These are phyloP conservation scores for Mormoops blainvillei DNA, from an alignment of 2,113 vertebrate species.

Conservation along the genomic window DNA sequence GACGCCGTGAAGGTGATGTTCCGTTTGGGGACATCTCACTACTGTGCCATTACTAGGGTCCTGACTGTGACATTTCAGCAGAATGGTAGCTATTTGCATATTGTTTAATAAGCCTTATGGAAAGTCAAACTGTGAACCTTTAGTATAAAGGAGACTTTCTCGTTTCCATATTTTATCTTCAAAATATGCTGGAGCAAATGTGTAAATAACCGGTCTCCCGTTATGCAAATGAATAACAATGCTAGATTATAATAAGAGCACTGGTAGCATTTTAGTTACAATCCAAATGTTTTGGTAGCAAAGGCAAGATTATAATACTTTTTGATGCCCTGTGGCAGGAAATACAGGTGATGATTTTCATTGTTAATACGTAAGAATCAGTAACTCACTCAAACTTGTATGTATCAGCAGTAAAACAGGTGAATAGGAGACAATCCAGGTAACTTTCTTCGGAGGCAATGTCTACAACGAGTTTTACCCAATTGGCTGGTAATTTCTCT, in stretches of 20 bases:
- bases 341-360: neutral
- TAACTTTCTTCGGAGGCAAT: constrained; percentile 60
- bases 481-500: constrained; percentile 9
- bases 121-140: constrained; percentile 60
- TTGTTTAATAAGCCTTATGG: constrained; percentile 67
- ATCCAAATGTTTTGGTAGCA: constrained; percentile 11
- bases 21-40: constrained; percentile 52
- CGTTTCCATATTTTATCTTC: constrained; percentile 41
- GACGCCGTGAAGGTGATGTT: constrained; percentile 45
- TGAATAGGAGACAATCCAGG: neutral
- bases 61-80: constrained; percentile 42
- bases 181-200: constrained; percentile 10
- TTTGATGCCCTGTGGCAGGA: constrained; percentile 14
- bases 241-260: neutral
- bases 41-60: constrained; percentile 68
- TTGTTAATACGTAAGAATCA: constrained; percentile 1
- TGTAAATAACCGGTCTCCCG: constrained; percentile 15
- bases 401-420: neutral
- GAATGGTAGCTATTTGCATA: constrained; percentile 52
- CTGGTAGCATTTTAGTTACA: neutral
- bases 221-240: neutral
- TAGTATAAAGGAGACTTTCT: constrained; percentile 35
- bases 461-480: constrained; percentile 30
- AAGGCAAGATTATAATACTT: constrained; percentile 26
- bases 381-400: neutral